These are phyloP conservation scores for Ondatra zibethicus DNA, from an alignment of 2,113 vertebrate genomes.

Conservation along the genomic window DNA sequence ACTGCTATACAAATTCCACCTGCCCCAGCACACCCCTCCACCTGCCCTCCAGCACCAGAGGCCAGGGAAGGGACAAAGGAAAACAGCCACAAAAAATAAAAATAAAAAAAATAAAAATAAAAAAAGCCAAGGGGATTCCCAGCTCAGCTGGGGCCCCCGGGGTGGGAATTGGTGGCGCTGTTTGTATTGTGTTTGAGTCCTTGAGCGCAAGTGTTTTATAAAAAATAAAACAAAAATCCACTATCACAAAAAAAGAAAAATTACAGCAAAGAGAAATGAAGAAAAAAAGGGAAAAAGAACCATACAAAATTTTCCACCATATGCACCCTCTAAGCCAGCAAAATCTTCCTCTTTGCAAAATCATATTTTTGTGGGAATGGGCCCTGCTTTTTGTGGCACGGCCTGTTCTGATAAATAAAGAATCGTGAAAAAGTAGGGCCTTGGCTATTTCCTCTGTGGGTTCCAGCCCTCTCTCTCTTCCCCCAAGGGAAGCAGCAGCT, in stretches of 20 bases:
- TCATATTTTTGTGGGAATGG: constrained; percentile 87
- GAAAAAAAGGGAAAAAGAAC: constrained; percentile 55
- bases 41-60: constrained; percentile 47
- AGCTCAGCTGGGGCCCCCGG: constrained; percentile 44
- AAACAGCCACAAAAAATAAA: constrained; percentile 48
- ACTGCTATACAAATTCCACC: constrained; percentile 82
- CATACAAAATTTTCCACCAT: constrained; percentile 70
- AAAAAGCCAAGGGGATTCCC: constrained; percentile 50
- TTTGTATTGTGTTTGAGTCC: constrained; percentile 80
- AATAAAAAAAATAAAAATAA: neutral
- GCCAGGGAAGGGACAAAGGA: constrained; percentile 57
- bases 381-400: constrained; percentile 86
- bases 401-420: constrained; percentile 88
- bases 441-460: constrained; percentile 69
- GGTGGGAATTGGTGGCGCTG: constrained; percentile 60
- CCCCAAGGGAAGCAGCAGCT: neutral
- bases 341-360: constrained; percentile 83
- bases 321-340: constrained; percentile 80
- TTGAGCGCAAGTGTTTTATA: constrained; percentile 81
- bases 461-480: neutral
- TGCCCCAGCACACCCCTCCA: constrained; percentile 42
- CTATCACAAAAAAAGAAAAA: constrained; percentile 47
- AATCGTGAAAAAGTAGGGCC: constrained; percentile 82
- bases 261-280: constrained; percentile 72
- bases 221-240: constrained; percentile 74